phyloP scores from a whole-genome alignment of 2,797 vertebrate species.

The Corythornis leucogaster region DNA sequence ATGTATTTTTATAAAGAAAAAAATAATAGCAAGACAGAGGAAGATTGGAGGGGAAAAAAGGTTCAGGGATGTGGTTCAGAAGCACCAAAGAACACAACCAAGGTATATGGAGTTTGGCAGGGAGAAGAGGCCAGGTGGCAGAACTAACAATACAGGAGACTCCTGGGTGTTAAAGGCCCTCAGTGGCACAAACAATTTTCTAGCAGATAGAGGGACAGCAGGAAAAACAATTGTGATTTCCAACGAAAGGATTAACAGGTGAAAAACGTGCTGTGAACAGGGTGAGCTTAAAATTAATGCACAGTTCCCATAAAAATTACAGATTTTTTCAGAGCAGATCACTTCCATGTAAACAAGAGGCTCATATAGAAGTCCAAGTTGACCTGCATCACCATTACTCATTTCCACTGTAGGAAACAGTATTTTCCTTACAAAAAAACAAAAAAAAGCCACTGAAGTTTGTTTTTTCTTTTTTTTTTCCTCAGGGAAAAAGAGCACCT shows the following conservation, averaged over 20 bases:
- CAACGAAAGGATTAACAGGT: not conserved
- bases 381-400: conserved; percentile 39
- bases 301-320: not conserved
- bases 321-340: not conserved
- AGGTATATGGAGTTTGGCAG: not conserved
- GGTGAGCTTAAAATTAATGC: not conserved
- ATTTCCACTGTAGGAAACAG: conserved; percentile 23
- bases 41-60: not conserved
- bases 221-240: not conserved
- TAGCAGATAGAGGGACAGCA: not conserved
- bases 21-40: not conserved
- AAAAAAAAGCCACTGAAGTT: not conserved
- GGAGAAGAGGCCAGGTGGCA: conserved; percentile 4
- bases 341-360: conserved; percentile 10
- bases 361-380: not conserved
- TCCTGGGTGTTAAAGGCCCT: not conserved
- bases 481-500: not conserved
- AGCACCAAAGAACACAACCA: not conserved
- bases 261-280: not conserved
- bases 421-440: conserved; percentile 9
- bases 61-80: not conserved
- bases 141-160: not conserved
- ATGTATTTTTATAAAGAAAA: not conserved
- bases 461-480: not conserved
- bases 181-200: not conserved